phyloP scores from a whole-genome alignment of 2,113 vertebrate species.

The Sphaerodactylus townsendi region DNA sequence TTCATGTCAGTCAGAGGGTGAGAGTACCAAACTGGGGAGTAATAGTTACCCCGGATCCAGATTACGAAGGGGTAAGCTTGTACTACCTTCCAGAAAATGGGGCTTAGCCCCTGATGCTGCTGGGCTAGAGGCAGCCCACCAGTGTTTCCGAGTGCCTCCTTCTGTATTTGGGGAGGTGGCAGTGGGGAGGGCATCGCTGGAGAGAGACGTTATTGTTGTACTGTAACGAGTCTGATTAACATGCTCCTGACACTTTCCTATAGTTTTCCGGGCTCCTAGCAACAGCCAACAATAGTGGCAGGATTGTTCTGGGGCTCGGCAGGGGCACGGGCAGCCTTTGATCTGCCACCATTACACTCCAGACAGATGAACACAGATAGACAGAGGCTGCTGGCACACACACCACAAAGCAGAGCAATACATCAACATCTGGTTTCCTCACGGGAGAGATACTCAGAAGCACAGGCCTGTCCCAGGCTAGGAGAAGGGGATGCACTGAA shows the following conservation, averaged over 20 bases:
- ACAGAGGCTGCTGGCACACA: constrained; percentile 34
- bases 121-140: not conserved
- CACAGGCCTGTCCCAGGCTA: not conserved
- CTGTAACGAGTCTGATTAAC: constrained; percentile 83
- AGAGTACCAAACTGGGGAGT: not conserved
- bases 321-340: constrained; percentile 77
- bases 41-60: not conserved
- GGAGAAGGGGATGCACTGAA: not conserved
- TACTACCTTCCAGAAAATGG: not conserved
- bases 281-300: constrained; percentile 81
- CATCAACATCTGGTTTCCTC: constrained; percentile 5
- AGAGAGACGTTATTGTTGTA: constrained; percentile 68
- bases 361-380: constrained; percentile 51
- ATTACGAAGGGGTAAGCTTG: not conserved
- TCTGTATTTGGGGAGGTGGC: not conserved
- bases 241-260: constrained; percentile 74
- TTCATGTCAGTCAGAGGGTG: not conserved
- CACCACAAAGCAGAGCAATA: not conserved
- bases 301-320: constrained; percentile 74
- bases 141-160: not conserved
- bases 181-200: not conserved
- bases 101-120: constrained; percentile 14
- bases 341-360: constrained; percentile 83
- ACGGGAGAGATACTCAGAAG: not conserved
- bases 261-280: constrained; percentile 76